phyloP scores from a whole-genome alignment of 2,888 invertebrate genomes.

The Spodoptera picta region DNA sequence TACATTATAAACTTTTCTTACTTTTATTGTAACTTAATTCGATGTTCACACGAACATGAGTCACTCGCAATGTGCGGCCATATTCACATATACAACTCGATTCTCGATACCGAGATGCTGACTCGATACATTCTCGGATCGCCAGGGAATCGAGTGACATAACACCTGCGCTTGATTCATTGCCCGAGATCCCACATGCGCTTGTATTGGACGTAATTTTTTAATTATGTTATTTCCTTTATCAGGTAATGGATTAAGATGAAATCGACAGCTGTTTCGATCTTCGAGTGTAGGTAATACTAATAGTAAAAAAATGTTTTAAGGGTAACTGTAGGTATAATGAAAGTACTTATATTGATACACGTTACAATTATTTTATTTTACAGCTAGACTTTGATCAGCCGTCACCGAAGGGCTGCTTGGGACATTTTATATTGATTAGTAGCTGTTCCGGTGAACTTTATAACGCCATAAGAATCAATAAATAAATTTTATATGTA shows the following conservation, averaged over 20 bases:
- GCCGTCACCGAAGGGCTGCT: neutral
- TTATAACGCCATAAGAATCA: too few relatives aligned
- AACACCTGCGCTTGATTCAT: slow-evolving; percentile 75
- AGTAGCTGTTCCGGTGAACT: too few relatives aligned
- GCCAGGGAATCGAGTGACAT: slow-evolving; percentile 71
- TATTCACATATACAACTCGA: slow-evolving; percentile 67
- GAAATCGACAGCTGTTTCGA: slow-evolving; percentile 16
- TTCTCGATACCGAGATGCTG: slow-evolving; percentile 78
- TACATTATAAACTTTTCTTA: slow-evolving; percentile 35
- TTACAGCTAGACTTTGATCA: slow-evolving; percentile 13
- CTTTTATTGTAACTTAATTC: slow-evolving; percentile 50
- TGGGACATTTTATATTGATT: too few relatives aligned
- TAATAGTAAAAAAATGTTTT: slow-evolving; percentile 7
- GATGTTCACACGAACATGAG: slow-evolving; percentile 70
- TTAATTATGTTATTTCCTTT: slow-evolving; percentile 28
- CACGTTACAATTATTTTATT: slow-evolving; percentile 10
- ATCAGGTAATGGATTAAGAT: slow-evolving; percentile 33
- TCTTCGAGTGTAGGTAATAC: neutral
- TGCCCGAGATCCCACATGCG: slow-evolving; percentile 37
- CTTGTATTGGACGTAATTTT: slow-evolving; percentile 28
- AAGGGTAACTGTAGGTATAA: slow-evolving; percentile 1
- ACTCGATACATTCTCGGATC: slow-evolving; percentile 73
- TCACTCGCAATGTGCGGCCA: slow-evolving; percentile 66
- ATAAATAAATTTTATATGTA: too few relatives aligned
- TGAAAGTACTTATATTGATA: slow-evolving; percentile 2